Evolutionary conservation across 92 coral and sea anemone genomes (phyloP), one percentile per base, ranked within the genome.

Genomic region (Anthopleura xanthogrammica): DNA sequence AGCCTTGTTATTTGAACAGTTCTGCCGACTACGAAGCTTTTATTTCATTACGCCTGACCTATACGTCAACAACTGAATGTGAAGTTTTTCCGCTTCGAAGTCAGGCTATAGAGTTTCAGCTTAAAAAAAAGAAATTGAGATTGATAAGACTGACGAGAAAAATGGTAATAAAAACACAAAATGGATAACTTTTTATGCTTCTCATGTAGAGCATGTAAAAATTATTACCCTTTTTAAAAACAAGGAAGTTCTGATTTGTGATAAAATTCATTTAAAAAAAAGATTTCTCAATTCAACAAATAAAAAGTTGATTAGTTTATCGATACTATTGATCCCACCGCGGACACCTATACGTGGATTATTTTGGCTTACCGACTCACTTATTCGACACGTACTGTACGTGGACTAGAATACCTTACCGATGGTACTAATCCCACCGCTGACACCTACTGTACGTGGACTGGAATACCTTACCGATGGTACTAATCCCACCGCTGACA

Each of bases 1-100:
- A 68, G 42, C 41, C 74, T 68, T 68, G 74, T 68, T 36, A 36
- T 68, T 68, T 68, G 43, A 68, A 68, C 74, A n/a, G 14, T 24
- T 24, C 46, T 12, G 36, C 36, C 36, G 41, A 68, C 41, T 68
- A 29, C 74, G 29, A 16, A 68, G 74, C 74, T 68, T 68, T 68
- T 68, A 68, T 23, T 68, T 29, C 74, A 68, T 68, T 68, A 68
- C 42, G 6, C 36, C 74, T 13, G 29, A 36, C 29, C 46, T 68
- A 3, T 10, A 23, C 74, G 42, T 23, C 42, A 36, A 68, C 4
- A n/a, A 54, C 58, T 54, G 16, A 54, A 54, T 54, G 13, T 11
- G 3, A 6, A 68, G 5, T 12, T 23, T 65, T 65, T 65, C 4
- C 46, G 42, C 41, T 36, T 68, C 42, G 5, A 20, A 11, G 12